Evolutionary conservation across 2,797 vertebrate species (phyloP), one percentile per base, ranked within the genome.

Genomic region (Squalus acanthias): DNA sequence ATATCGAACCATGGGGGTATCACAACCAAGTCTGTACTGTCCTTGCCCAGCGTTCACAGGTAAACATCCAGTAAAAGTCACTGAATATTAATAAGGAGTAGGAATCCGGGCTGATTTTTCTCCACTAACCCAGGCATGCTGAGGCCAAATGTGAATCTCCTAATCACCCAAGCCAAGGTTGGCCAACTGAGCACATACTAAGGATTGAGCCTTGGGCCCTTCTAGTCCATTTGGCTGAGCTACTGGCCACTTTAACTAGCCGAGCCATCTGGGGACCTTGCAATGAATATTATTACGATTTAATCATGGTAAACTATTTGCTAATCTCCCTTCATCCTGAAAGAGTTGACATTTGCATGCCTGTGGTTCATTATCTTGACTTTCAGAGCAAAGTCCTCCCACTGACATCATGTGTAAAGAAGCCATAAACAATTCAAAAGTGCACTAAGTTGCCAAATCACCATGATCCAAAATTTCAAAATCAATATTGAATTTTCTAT

Each of bases 401-500:
- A 63, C 57, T 91, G 22, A 60, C 88, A 57, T 63, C 53, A 89
- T 91, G 53, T 63, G 88, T 29, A 91, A 91, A 60, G 26, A 91
- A 57, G 24, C 57, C 50, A 63, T 91, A 60, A 91, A 91, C 29
- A 63, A 63, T 10, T 33, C 79, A 82, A 82, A 91, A 60, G 26
- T 89, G 10, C 87, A 89, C 24, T 89, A 53, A 91, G 88, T 60
- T 91, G 88, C 88, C 29, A 29, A 91, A 26, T 91, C 57, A 63
- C 9, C 53, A 91, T 91, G 24, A 60, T 63, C 88, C 88, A 57
- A 91, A 91, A 91, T 63, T 60, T 7, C 57, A 91, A 91, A 82
- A 91, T 91, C 88, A 91, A 91, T 91, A 53, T 63, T 91, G 46
- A 57, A 91, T 63, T 91, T 91, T 91, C 53, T 33, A 63, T 91